Evolutionary conservation across 2,113 vertebrate genomes (phyloP).

Genomic region (Rhinolophus ferrumequinum): DNA sequence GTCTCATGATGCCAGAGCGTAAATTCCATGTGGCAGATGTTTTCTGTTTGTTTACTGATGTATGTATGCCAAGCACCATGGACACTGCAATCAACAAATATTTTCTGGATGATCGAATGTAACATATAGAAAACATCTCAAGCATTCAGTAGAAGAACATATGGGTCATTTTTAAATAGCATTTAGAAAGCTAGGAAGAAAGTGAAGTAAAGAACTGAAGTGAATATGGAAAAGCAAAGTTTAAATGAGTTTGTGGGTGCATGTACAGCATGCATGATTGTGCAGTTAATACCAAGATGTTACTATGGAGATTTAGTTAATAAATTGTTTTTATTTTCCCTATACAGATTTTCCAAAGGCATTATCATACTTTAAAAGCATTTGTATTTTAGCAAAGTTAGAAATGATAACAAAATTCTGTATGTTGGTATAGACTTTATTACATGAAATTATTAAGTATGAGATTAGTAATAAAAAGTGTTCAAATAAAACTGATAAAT

Average conservation of each 20-base stretch:
- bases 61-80: background rate
- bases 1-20: background rate
- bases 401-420: background rate
- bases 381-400: conserved; percentile 67
- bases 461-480: conserved; percentile 69
- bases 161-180: background rate
- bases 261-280: background rate
- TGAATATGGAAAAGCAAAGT: background rate
- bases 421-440: conserved; percentile 58
- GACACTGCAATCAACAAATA: background rate
- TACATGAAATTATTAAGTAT: conserved; percentile 66
- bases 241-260: background rate
- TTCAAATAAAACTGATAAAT: conserved; percentile 56
- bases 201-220: background rate
- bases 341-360: conserved; percentile 58
- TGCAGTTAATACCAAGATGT: background rate
- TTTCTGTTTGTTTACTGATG: background rate
- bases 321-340: conserved; percentile 64
- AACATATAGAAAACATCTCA: background rate
- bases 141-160: background rate
- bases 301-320: conserved; percentile 10
- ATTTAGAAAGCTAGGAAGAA: background rate
- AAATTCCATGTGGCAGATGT: background rate
- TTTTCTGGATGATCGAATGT: background rate
- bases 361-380: conserved; percentile 68